Conservation (phyloP, 1,140 invertebrate species). For the Metaphire vulgaris region DNA sequence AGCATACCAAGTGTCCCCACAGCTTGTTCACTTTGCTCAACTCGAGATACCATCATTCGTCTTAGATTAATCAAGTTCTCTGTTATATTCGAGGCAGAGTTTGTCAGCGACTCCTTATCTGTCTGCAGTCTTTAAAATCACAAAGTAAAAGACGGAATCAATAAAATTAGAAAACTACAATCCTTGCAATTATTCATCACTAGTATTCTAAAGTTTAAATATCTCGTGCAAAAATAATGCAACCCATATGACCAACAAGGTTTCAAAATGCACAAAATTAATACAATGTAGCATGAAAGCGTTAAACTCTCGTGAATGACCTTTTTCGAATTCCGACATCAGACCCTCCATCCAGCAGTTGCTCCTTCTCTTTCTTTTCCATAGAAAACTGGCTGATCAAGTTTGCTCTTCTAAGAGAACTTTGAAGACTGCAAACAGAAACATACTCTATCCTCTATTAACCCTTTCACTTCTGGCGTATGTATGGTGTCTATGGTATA, state of each 20-base stretch:
- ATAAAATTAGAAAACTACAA: too few relatives aligned
- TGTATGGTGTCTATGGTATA: not conserved
- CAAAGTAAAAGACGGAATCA: too few relatives aligned
- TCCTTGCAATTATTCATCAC: too few relatives aligned
- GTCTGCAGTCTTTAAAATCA: not conserved
- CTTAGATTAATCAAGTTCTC: constrained; percentile 76
- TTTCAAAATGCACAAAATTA: too few relatives aligned
- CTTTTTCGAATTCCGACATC: constrained; percentile 24
- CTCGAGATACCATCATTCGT: constrained; percentile 74
- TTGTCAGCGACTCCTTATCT: constrained; percentile 39
- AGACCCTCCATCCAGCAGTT: constrained; percentile 39
- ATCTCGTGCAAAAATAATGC: too few relatives aligned
- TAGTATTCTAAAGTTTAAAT: too few relatives aligned
- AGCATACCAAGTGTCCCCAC: constrained; percentile 69
- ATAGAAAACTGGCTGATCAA: constrained; percentile 44
- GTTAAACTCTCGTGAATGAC: too few relatives aligned
- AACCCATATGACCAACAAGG: too few relatives aligned
- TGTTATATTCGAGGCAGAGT: constrained; percentile 54
- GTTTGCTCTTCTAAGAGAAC: constrained; percentile 48
- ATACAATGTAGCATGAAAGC: too few relatives aligned
- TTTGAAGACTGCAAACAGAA: constrained; percentile 37
- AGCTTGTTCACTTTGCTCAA: constrained; percentile 74
- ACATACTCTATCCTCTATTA: constrained; percentile 17
- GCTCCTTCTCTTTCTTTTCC: constrained; percentile 45
- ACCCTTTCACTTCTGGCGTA: not conserved